These are phyloP conservation scores for Campoletis raptor DNA, from an alignment of 2,888 invertebrate genomes.

Conservation along the genomic window DNA sequence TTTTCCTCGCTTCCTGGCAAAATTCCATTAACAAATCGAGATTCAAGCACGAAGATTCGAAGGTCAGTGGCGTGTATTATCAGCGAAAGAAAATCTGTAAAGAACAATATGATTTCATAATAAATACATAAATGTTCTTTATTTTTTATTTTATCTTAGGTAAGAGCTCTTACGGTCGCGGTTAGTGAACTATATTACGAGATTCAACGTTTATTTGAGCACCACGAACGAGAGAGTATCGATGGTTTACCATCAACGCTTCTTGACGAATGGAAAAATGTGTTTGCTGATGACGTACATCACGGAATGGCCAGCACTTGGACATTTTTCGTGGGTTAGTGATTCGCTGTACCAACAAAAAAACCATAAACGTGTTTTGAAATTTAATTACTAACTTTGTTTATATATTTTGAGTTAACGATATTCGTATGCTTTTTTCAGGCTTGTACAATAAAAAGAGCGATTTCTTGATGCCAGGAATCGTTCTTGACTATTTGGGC, in stretches of 20 bases:
- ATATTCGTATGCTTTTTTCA: conserved; percentile 42
- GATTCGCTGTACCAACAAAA: background rate
- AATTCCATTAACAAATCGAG: conserved; percentile 85
- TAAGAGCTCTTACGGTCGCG: conserved; percentile 84
- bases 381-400: conserved; percentile 43
- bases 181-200: conserved; percentile 86
- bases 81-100: background rate
- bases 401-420: conserved; percentile 20
- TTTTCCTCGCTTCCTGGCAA: conserved; percentile 90
- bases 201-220: conserved; percentile 85
- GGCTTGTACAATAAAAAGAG: conserved; percentile 76
- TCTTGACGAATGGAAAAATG: conserved; percentile 91
- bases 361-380: background rate
- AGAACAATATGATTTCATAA: background rate
- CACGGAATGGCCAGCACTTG: conserved; percentile 86
- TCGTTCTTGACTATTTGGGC: conserved; percentile 78
- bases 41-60: conserved; percentile 85
- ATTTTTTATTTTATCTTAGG: conserved; percentile 62
- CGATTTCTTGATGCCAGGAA: conserved; percentile 70
- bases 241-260: conserved; percentile 82
- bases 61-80: conserved; percentile 84
- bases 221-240: conserved; percentile 82
- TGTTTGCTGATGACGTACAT: conserved; percentile 90
- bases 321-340: conserved; percentile 81
- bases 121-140: background rate